These are phyloP conservation scores for Ophonus ardosiacus DNA, from an alignment of 2,888 invertebrate species.

Conservation along the genomic window DNA sequence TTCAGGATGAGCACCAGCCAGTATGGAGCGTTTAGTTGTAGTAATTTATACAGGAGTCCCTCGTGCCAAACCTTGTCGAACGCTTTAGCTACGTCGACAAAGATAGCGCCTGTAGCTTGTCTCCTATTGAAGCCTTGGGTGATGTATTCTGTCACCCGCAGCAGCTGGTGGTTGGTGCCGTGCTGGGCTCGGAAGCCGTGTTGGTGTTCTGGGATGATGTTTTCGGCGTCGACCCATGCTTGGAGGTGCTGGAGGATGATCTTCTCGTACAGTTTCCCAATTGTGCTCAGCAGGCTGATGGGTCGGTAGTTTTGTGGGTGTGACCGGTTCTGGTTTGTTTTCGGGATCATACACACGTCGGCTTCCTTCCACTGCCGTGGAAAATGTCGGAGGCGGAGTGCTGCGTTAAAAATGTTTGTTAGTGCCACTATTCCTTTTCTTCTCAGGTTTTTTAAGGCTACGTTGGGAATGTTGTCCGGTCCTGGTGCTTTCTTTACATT, in stretches of 20 bases:
- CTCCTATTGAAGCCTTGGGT: not conserved
- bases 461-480: constrained; percentile 18
- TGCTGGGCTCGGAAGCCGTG: constrained; percentile 67
- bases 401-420: constrained; percentile 36
- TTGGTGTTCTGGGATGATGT: constrained; percentile 65
- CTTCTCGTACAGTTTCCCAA: constrained; percentile 67
- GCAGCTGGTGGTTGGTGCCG: not conserved
- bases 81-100: constrained; percentile 1
- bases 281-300: constrained; percentile 66
- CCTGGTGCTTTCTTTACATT: not conserved
- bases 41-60: not conserved
- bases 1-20: no score
- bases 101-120: not conserved
- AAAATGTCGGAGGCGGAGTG: constrained; percentile 61
- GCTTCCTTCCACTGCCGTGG: constrained; percentile 66
- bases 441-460: constrained; percentile 59
- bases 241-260: constrained; percentile 60
- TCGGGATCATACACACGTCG: constrained; percentile 66
- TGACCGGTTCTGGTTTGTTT: constrained; percentile 65
- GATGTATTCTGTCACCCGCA: not conserved
- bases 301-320: constrained; percentile 66
- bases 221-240: constrained; percentile 46
- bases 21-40: not conserved
- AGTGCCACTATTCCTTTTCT: constrained; percentile 61
- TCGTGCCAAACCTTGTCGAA: constrained; percentile 10